A percentile compares a stretch with the other conserved stretches of the same genome.
phyloP scores from a whole-genome alignment of 2,797 vertebrate genomes.

The Microctenopoma lineatum region DNA sequence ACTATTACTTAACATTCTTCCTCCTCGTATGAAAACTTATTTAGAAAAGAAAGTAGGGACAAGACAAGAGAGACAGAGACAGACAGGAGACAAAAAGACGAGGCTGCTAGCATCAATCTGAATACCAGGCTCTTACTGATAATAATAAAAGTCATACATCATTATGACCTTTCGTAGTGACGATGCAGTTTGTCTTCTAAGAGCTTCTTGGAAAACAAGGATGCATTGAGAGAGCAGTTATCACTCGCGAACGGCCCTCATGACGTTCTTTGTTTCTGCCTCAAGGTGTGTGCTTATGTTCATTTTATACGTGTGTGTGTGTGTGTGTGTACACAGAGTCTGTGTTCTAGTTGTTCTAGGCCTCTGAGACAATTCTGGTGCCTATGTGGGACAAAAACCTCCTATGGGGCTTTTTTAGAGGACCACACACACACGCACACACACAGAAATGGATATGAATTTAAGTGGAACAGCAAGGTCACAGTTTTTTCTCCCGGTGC shows the following conservation, averaged over 20 bases:
- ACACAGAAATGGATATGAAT: constrained; percentile 43
- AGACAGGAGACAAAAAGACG: not conserved
- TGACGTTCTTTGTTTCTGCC: constrained; percentile 21
- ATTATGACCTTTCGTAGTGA: constrained; percentile 45
- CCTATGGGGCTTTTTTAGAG: constrained; percentile 43
- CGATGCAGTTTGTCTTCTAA: constrained; percentile 57
- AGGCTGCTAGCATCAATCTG: not conserved
- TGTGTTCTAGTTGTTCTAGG: constrained; percentile 28
- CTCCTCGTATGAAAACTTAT: too few species aligned
- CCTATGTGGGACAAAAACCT: constrained; percentile 59
- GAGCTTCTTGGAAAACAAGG: constrained; percentile 18
- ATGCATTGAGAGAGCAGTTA: constrained; percentile 9
- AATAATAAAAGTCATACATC: too few species aligned
- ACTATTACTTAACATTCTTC: too few species aligned
- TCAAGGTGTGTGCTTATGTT: constrained; percentile 16
- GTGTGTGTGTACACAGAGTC: not conserved
- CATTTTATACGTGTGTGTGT: not conserved
- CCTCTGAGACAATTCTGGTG: constrained; percentile 57
- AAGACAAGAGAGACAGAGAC: not conserved
- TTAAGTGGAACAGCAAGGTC: constrained; percentile 67
- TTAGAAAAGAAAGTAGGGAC: too few species aligned
- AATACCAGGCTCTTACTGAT: not conserved
- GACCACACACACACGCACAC: constrained; percentile 14
- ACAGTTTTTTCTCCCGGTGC: constrained; percentile 33
- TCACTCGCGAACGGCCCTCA: not conserved